phyloP scores from a whole-genome alignment of 2,888 invertebrate genomes.

The Siphonodentalium dalli region DNA sequence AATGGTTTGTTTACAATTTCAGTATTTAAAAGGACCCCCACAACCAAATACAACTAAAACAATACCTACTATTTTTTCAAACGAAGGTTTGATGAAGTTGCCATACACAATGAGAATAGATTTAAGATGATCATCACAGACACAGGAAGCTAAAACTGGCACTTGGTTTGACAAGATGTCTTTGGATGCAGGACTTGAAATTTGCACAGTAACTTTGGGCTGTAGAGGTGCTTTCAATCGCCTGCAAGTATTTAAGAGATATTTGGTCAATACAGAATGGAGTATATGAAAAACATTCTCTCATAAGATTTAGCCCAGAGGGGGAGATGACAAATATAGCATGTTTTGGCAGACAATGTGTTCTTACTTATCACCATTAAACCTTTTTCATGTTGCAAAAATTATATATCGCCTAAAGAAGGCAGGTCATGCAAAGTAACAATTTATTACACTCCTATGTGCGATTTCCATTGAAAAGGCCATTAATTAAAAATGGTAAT shows the following conservation, averaged over 20 bases:
- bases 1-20: neutral
- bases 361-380: no score
- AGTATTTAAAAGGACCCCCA: neutral
- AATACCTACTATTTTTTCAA: conserved; percentile 70
- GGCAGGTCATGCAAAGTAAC: no score
- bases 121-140: conserved; percentile 51
- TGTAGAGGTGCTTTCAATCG: conserved; percentile 54
- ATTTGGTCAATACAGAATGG: no score
- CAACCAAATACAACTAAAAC: neutral
- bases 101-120: conserved; percentile 72
- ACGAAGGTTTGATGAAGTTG: conserved; percentile 69
- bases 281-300: no score
- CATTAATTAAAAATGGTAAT: no score
- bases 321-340: no score
- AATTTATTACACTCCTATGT: no score
- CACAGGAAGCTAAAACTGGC: conserved; percentile 45
- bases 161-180: conserved; percentile 39
- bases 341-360: no score
- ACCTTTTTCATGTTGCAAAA: no score
- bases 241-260: conserved; percentile 36
- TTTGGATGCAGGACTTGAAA: conserved; percentile 39
- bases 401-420: no score
- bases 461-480: no score
- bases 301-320: no score
- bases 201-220: conserved; percentile 50